These are phyloP conservation scores for Aphyosemion australe DNA, from an alignment of 2,113 vertebrate species.

Conservation along the genomic window DNA sequence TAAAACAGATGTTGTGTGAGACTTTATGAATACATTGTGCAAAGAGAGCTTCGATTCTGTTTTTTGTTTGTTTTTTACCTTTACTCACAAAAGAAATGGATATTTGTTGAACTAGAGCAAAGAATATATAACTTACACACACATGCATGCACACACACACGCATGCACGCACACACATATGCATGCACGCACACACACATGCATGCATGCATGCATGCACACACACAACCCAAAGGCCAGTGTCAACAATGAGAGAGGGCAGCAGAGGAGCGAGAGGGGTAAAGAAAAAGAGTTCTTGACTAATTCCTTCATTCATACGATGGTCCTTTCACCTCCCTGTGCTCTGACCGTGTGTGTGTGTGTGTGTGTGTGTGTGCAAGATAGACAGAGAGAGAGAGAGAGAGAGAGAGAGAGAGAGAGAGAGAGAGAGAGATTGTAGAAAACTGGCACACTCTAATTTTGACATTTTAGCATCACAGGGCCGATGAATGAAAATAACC, in stretches of 20 bases:
- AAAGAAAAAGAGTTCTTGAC: conserved; percentile 66
- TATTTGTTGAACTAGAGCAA: not conserved
- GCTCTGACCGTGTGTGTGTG: conserved; percentile 16
- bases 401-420: conserved; percentile 1
- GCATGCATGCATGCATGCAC: conserved; percentile 4
- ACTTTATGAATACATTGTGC: not conserved
- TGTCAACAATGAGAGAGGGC: conserved; percentile 63
- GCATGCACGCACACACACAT: conserved; percentile 1
- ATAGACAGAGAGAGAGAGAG: no score
- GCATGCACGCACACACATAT: conserved; percentile 7
- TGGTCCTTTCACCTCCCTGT: conserved; percentile 38
- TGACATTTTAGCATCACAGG: conserved; percentile 65
- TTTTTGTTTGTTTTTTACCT: no score
- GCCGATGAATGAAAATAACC: conserved; percentile 68
- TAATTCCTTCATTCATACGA: conserved; percentile 64
- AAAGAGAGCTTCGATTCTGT: no score
- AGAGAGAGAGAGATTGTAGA: no score
- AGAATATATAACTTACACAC: not conserved
- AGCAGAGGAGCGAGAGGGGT: conserved; percentile 48
- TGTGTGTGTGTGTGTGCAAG: conserved; percentile 26
- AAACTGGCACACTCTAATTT: conserved; percentile 65
- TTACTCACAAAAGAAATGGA: no score
- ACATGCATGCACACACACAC: not conserved
- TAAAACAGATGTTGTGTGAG: not conserved
- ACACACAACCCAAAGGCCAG: conserved; percentile 37